Evolutionary conservation across 2,888 invertebrate genomes (phyloP).

Genomic region (Piscicola geometra): DNA sequence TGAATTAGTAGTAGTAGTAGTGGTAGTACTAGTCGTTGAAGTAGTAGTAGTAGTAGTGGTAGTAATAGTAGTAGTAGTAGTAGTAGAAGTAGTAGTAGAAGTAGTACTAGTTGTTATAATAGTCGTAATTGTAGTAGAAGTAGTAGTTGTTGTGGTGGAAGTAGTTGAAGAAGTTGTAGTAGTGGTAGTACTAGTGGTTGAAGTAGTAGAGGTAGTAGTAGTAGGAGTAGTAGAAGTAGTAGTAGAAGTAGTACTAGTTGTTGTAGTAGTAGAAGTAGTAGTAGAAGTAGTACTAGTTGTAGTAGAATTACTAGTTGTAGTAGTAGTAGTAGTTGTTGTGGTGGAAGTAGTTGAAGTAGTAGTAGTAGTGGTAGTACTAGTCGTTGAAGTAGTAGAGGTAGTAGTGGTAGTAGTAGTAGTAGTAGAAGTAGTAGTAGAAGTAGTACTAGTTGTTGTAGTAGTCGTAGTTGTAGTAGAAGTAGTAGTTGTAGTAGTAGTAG

Average conservation of each 20-base stretch:
- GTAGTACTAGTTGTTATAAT: slow-evolving; percentile 11
- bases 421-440: slow-evolving; percentile 30
- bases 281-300: slow-evolving; percentile 33
- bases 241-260: slow-evolving; percentile 23
- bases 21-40: slow-evolving; percentile 13
- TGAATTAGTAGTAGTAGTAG: slow-evolving; percentile 16
- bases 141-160: slow-evolving; percentile 21
- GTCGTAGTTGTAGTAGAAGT: slow-evolving; percentile 38
- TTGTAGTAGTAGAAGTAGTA: slow-evolving; percentile 23
- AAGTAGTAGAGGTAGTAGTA: slow-evolving; percentile 9
- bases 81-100: slow-evolving; percentile 17
- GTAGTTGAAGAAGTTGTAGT: not conserved
- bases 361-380: slow-evolving; percentile 23
- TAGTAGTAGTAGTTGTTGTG: slow-evolving; percentile 21
- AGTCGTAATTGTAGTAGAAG: slow-evolving; percentile 21
- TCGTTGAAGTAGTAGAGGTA: slow-evolving; percentile 26
- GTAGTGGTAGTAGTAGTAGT: slow-evolving; percentile 32
- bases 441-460: slow-evolving; percentile 30
- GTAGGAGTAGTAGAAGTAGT: slow-evolving; percentile 30
- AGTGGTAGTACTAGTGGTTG: not conserved
- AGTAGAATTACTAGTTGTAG: slow-evolving; percentile 26
- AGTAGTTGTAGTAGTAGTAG: slow-evolving; percentile 19
- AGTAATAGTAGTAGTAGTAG: slow-evolving; percentile 22
- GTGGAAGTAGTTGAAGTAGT: slow-evolving; percentile 21
- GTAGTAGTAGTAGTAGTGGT: slow-evolving; percentile 23